Conservation (phyloP, 2,113 vertebrate genomes). For the Poeciliopsis retropinna region DNA sequence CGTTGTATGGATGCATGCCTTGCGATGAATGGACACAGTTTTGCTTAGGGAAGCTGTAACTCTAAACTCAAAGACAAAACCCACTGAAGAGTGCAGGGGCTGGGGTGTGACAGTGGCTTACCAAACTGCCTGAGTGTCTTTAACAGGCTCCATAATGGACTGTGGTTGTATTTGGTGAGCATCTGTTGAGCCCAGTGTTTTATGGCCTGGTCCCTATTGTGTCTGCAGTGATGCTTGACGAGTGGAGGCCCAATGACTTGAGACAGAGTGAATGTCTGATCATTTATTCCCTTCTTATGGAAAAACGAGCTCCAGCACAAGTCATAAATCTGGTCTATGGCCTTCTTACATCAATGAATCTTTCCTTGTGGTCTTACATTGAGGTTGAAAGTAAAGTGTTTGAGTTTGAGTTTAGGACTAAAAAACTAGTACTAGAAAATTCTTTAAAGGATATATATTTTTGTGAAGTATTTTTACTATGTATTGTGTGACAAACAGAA, state of each 20-base stretch:
- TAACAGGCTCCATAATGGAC: constrained; percentile 71
- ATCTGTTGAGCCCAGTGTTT: constrained; percentile 72
- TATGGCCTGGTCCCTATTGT: constrained; percentile 60
- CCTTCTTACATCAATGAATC: background rate
- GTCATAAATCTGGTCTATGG: constrained; percentile 22
- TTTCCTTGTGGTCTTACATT: background rate
- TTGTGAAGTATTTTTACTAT: background rate
- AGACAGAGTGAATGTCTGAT: constrained; percentile 37
- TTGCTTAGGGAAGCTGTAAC: constrained; percentile 56
- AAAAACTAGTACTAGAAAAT: background rate
- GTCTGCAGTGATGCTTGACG: constrained; percentile 45
- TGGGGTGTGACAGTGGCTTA: constrained; percentile 41
- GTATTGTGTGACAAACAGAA: background rate
- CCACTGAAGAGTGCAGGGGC: constrained; percentile 28
- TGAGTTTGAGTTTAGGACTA: background rate
- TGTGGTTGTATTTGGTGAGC: constrained; percentile 62
- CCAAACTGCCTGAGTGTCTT: constrained; percentile 50
- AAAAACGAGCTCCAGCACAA: constrained; percentile 20
- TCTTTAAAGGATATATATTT: background rate
- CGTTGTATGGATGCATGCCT: constrained; percentile 37
- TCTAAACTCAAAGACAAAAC: constrained; percentile 61
- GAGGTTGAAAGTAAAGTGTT: background rate
- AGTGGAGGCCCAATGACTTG: constrained; percentile 22
- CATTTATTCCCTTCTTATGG: constrained; percentile 22
- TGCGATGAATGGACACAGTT: constrained; percentile 29